phyloP scores from a whole-genome alignment of 1,140 invertebrate species.

The Cheumatopsyche charites region DNA sequence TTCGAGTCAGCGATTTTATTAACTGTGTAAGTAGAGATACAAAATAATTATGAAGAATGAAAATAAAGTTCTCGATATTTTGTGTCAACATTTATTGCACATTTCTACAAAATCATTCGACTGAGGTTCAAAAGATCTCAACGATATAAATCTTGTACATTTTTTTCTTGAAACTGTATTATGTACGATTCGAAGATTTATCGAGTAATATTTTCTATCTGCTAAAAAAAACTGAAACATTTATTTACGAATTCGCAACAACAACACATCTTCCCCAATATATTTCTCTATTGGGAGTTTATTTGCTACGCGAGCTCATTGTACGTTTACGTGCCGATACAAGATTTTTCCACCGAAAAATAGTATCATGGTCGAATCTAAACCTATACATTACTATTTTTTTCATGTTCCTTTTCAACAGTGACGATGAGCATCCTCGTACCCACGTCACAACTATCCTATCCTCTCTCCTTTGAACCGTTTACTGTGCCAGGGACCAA shows the following conservation, averaged over 20 bases:
- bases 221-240: neutral
- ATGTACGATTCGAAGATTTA: no score
- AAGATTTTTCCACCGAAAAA: constrained; percentile 14
- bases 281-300: neutral
- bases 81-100: no score
- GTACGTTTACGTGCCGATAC: constrained; percentile 1
- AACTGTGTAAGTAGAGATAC: no score
- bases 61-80: no score
- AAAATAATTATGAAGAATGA: no score
- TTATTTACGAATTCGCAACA: neutral
- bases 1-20: no score
- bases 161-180: no score
- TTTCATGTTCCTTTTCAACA: constrained; percentile 22
- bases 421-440: constrained; percentile 21
- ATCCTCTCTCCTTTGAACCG: constrained; percentile 34
- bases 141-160: no score
- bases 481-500: constrained; percentile 33
- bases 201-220: neutral
- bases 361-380: constrained; percentile 7
- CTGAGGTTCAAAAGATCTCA: no score
- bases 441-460: constrained; percentile 41
- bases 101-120: no score
- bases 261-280: no score
- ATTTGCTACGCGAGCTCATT: constrained; percentile 11
- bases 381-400: neutral